Conservation (phyloP, 1,140 invertebrate species). For the Lepidurus arcticus region DNA sequence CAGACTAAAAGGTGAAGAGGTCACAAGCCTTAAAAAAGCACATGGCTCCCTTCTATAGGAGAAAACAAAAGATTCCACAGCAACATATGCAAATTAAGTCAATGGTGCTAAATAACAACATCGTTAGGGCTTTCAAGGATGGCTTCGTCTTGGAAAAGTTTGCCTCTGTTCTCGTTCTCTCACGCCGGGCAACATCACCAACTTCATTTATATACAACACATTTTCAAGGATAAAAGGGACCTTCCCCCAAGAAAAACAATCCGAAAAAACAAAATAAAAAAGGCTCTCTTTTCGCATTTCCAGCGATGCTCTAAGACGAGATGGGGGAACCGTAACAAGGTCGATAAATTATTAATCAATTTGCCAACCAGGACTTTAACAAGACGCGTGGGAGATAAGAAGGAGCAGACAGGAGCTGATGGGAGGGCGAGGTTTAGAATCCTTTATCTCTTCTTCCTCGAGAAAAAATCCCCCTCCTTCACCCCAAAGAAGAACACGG, state of each 20-base stretch:
- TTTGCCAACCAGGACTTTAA: neutral
- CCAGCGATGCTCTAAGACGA: neutral
- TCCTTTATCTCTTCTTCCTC: too few species aligned
- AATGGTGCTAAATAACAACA: neutral
- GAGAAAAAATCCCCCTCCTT: too few species aligned
- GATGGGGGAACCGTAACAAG: neutral
- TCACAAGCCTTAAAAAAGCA: neutral
- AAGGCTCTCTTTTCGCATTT: neutral
- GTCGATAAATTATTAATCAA: conserved; percentile 11
- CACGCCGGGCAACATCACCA: neutral
- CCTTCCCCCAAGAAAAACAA: too few species aligned
- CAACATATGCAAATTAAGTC: neutral
- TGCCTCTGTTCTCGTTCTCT: neutral
- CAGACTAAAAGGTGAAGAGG: too few species aligned
- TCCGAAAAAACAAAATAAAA: too few species aligned
- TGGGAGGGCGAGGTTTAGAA: neutral
- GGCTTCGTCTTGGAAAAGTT: neutral
- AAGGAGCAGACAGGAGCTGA: neutral
- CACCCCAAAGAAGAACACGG: too few species aligned
- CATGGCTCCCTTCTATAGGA: neutral
- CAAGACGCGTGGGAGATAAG: neutral
- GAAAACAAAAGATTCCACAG: neutral
- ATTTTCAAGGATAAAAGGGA: too few species aligned
- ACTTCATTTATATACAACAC: too few species aligned
- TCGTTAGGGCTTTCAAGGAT: too few species aligned